Evolutionary conservation across 1,140 invertebrate species (phyloP).

Genomic region (Drosophila kurseongensis): DNA sequence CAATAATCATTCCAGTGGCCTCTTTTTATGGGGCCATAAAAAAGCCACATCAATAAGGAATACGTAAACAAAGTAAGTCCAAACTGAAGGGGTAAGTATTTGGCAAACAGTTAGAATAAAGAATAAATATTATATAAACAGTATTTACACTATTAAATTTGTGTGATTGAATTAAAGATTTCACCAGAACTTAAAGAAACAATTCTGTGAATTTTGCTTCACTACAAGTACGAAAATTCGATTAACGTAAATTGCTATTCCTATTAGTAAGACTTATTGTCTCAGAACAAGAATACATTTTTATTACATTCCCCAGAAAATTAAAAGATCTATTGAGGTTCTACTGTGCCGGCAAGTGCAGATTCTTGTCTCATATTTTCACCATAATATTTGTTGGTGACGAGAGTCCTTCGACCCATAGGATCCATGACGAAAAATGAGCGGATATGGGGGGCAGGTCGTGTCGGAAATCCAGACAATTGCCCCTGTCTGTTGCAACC

Average conservation of each 20-base stretch:
- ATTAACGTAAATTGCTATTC: too few relatives aligned
- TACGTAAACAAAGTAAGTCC: constrained; percentile 35
- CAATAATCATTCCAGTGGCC: constrained; percentile 57
- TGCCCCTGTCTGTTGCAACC: constrained; percentile 45
- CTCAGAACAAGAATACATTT: too few relatives aligned
- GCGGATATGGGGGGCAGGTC: constrained; percentile 31
- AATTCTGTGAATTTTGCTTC: too few relatives aligned
- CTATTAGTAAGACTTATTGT: too few relatives aligned
- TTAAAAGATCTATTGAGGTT: neutral
- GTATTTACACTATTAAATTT: neutral
- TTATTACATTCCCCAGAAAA: neutral
- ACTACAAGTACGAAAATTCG: too few relatives aligned
- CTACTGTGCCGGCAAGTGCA: constrained; percentile 7
- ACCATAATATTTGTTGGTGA: constrained; percentile 56
- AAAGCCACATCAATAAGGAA: constrained; percentile 34
- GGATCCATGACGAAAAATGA: constrained; percentile 21
- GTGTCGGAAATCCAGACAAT: constrained; percentile 66
- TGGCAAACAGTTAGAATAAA: neutral
- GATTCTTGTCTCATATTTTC: constrained; percentile 38
- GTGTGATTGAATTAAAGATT: neutral
- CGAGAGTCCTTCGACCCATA: constrained; percentile 35
- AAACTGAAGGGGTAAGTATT: constrained; percentile 37
- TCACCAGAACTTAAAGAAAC: neutral
- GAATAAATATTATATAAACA: neutral
- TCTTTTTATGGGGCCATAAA: constrained; percentile 67